These are phyloP conservation scores for Bergia puertoricense DNA, from an alignment of 92 coral and sea anemone genomes.

Conservation along the genomic window DNA sequence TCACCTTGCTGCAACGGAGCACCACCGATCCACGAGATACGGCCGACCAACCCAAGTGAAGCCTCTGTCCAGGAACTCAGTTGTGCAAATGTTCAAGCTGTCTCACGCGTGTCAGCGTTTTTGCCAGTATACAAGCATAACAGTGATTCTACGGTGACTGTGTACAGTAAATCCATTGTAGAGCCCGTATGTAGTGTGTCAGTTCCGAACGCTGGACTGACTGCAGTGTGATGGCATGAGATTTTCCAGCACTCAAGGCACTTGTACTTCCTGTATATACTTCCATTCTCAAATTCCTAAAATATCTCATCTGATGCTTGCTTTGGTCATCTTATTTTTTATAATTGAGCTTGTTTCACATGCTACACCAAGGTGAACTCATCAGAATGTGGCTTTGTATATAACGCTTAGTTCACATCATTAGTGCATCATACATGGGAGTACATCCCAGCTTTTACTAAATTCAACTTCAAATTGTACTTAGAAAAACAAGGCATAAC, in stretches of 20 bases:
- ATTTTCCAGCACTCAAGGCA: background rate
- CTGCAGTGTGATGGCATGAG: conserved; percentile 6
- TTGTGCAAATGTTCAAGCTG: background rate
- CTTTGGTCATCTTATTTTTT: no score
- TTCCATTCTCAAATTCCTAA: background rate
- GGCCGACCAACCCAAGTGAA: background rate
- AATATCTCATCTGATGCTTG: background rate
- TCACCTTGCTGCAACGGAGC: background rate
- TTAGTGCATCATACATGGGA: no score
- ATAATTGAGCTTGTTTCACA: background rate
- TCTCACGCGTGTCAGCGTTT: conserved; percentile 27
- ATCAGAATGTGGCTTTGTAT: background rate
- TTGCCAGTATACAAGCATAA: background rate
- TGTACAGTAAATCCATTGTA: conserved; percentile 27
- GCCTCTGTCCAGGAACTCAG: background rate
- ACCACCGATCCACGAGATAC: background rate
- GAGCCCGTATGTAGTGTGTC: conserved; percentile 33
- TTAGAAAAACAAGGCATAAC: no score
- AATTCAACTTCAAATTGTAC: no score
- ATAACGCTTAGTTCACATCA: background rate
- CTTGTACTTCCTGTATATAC: background rate
- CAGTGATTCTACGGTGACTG: conserved; percentile 12
- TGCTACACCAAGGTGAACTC: background rate
- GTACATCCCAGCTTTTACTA: no score
- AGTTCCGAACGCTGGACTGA: background rate